Evolutionary conservation across 2,113 vertebrate species (phyloP), one percentile per base, ranked within the genome.

Genomic region (Catagonus wagneri): DNA sequence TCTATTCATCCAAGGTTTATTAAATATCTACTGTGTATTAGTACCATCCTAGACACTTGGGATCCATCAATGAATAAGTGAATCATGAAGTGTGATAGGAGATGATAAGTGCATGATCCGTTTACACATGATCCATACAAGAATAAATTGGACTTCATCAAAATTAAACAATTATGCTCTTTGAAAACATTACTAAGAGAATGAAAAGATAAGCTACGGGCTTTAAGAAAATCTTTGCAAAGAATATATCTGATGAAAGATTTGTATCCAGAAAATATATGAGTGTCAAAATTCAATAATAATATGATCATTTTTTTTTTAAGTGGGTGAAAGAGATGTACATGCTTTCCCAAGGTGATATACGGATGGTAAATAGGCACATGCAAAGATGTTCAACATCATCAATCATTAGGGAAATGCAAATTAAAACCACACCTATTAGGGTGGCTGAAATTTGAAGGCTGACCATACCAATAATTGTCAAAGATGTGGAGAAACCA

Each of bases 121-220:
- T 50, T 89, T 89, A n/a, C 58, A 20, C 54, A 89, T 94, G 72
- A 86, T 32, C 10, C 25, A 93, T 88, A 54, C 85, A 96, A 79
- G 14, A 84, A 84, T 85, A 34, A 50, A 72, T 44, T 76, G 36
- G 6, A 95, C 50, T 80, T 95, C 19, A 83, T 89, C 36, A 96
- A 83, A 90, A 68, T 90, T 56, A 93, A 85, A 95, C 84, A 61
- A 10, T 34, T 92, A 16, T 90, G 2, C 76, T 84, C 71, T 75
- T 95, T 90, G 58, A 87, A 95, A 92, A 90, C 16, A 90, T 34
- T 88, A 52, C 75, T 90, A 83, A 91, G 19, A 93, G 32, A 75
- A 60, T 83, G 29, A 83, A 96, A 95, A 96, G 19, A 58, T 50
- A 90, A 95, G 23, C 23, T 13, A 36, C 9, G 79, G 32, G n/a